Conservation (phyloP, 2,888 invertebrate genomes). For the Aleiodes leptofemur region DNA sequence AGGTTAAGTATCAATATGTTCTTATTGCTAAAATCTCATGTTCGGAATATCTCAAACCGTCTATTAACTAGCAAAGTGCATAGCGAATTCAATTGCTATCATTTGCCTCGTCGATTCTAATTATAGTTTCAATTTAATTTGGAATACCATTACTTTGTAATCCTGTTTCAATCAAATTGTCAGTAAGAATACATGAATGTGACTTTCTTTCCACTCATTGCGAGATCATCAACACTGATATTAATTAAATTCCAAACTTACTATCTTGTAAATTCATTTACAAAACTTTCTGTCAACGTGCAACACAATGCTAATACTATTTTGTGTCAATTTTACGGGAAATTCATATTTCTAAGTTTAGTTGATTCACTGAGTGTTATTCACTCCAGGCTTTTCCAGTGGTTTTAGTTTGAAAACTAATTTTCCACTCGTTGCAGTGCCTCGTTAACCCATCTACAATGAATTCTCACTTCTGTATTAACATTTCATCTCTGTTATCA, state of each 20-base stretch:
- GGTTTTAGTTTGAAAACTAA: slow-evolving; percentile 29
- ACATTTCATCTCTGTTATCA: slow-evolving; percentile 27
- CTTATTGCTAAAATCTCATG: background rate
- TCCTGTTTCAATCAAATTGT: no score
- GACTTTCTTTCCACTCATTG: no score
- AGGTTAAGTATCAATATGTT: slow-evolving; percentile 12
- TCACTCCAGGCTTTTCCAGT: slow-evolving; percentile 2
- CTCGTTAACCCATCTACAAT: slow-evolving; percentile 22
- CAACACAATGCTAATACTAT: background rate
- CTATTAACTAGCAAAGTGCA: no score
- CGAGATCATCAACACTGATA: background rate
- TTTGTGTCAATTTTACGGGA: background rate
- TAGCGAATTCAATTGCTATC: no score
- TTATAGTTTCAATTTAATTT: no score
- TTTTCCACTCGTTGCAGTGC: slow-evolving; percentile 27
- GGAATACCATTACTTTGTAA: no score
- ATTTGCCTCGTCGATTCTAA: no score
- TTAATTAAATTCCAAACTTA: background rate
- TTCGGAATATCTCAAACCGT: background rate
- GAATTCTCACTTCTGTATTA: slow-evolving; percentile 2
- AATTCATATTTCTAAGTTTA: slow-evolving; percentile 3
- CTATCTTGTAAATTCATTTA: background rate
- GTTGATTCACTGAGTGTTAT: slow-evolving; percentile 5
- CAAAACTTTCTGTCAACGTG: slow-evolving; percentile 13
- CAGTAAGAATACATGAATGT: no score